Percentiles rank a stretch among this genome's conserved stretches.
These are phyloP conservation scores for Colletes gigas DNA, from an alignment of 1,140 invertebrate genomes.

Conservation along the genomic window DNA sequence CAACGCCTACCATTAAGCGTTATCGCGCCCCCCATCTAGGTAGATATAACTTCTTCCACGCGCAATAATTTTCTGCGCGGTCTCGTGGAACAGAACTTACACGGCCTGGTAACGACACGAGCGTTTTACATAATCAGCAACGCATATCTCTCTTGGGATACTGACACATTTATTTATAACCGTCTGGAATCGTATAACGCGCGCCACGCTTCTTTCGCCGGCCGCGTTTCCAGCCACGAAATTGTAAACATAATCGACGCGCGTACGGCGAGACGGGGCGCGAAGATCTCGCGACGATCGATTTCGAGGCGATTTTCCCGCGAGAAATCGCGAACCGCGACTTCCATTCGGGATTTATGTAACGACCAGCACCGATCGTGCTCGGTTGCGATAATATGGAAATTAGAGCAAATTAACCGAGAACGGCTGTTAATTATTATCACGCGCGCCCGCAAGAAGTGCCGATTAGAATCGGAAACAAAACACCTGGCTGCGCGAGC, in stretches of 20 bases:
- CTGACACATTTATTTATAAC: conserved; percentile 6
- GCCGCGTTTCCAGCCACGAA: no score
- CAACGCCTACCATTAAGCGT: conserved; percentile 13
- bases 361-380: not conserved
- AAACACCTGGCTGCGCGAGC: no score
- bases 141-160: conserved; percentile 32
- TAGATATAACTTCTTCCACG: conserved; percentile 15
- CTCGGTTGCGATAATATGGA: not conserved
- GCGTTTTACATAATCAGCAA: conserved; percentile 45
- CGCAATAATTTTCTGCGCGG: conserved; percentile 26
- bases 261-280: not conserved
- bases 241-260: not conserved
- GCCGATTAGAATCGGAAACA: not conserved
- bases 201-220: not conserved
- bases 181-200: conserved; percentile 10
- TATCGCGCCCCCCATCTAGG: conserved; percentile 19
- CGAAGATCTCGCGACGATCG: no score
- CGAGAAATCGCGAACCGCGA: not conserved
- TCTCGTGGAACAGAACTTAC: conserved; percentile 26
- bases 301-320: no score
- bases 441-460: not conserved
- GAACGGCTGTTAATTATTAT: not conserved
- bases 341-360: not conserved
- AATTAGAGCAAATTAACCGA: not conserved
- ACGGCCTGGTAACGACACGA: conserved; percentile 30